Conservation (phyloP, 92 coral and sea anemone species). For the Muricea muricata region DNA sequence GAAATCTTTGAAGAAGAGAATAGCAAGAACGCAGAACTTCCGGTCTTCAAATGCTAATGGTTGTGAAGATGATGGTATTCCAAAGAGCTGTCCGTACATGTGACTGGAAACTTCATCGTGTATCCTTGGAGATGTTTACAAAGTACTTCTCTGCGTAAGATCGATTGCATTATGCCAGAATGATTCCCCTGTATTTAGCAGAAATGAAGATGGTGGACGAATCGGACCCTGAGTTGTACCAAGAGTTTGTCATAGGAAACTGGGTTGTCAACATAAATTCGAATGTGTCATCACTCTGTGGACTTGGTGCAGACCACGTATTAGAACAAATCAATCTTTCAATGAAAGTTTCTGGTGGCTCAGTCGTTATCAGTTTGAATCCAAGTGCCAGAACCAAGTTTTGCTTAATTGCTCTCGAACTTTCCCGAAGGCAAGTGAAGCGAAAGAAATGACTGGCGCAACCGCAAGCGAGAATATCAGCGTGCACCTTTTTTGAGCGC, state of each 20-base stretch:
- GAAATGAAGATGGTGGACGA: conserved; percentile 47
- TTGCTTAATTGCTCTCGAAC: conserved; percentile 27
- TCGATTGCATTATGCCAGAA: too few species aligned
- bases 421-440: conserved; percentile 41
- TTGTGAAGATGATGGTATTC: conserved; percentile 57
- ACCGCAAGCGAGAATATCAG: conserved; percentile 8
- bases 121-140: too few species aligned
- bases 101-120: conserved; percentile 69
- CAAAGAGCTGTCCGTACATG: conserved; percentile 64
- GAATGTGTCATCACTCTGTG: conserved; percentile 67
- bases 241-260: conserved; percentile 63
- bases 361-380: conserved; percentile 31
- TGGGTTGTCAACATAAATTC: conserved; percentile 57
- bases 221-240: conserved; percentile 56
- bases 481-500: too few species aligned
- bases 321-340: conserved; percentile 61
- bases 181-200: conserved; percentile 67
- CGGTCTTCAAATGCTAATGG: conserved; percentile 55
- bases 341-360: conserved; percentile 44
- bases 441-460: conserved; percentile 68
- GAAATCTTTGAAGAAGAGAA: conserved; percentile 54
- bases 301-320: conserved; percentile 63
- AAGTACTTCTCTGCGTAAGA: too few species aligned
- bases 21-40: background rate
- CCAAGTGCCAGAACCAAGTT: conserved; percentile 33